These are phyloP conservation scores for Falco berigora DNA, from an alignment of 2,797 vertebrate genomes.

Conservation along the genomic window DNA sequence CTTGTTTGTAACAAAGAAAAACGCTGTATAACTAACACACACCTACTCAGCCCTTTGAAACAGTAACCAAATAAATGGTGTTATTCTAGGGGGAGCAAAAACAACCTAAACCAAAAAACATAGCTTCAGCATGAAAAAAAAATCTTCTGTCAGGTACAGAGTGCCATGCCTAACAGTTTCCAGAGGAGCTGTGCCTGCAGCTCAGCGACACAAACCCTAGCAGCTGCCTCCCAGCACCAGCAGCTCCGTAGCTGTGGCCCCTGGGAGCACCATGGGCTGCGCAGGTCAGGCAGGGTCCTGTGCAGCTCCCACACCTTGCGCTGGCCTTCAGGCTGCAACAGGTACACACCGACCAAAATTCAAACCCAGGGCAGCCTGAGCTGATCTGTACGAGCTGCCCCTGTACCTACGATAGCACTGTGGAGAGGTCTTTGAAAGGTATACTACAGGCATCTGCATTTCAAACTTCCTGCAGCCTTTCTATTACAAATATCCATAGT, in stretches of 20 bases:
- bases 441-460: neutral
- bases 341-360: neutral
- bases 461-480: neutral
- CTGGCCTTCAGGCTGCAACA: neutral
- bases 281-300: neutral
- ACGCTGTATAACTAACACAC: neutral
- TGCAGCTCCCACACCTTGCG: rapidly evolving
- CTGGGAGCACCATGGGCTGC: neutral
- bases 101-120: no score
- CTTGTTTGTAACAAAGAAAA: neutral
- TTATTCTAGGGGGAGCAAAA: neutral
- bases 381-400: neutral
- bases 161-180: neutral
- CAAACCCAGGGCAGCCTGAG: neutral
- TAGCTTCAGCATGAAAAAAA: neutral
- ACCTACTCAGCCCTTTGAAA: neutral
- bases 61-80: neutral
- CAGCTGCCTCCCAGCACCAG: neutral
- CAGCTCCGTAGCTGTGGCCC: neutral
- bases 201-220: neutral
- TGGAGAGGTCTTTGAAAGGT: neutral
- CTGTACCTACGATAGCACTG: neutral
- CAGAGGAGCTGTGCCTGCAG: neutral
- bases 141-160: neutral
- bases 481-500: neutral